phyloP scores from a whole-genome alignment of 2,797 vertebrate genomes.

The Distichodus sexfasciatus region DNA sequence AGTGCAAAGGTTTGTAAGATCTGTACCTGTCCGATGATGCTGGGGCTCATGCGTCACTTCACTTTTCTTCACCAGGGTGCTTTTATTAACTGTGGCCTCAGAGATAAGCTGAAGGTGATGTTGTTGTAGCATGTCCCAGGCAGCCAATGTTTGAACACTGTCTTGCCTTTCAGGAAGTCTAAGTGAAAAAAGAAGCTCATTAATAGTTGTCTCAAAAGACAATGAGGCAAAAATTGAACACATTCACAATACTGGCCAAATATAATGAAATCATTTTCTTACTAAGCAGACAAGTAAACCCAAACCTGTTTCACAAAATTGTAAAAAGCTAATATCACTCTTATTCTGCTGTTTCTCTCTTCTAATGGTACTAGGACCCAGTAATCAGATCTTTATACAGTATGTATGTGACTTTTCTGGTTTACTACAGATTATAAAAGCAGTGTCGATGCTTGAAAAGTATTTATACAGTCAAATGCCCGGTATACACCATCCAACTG shows the following conservation, averaged over 20 bases:
- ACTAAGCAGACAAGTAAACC: no score
- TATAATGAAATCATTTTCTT: background rate
- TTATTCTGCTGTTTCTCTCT: no score
- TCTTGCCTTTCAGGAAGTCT: conserved; percentile 93
- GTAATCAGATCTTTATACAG: no score
- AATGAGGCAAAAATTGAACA: background rate
- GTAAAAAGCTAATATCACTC: no score
- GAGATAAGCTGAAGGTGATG: conserved; percentile 92
- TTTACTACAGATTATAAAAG: no score
- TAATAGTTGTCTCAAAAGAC: background rate
- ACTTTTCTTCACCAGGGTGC: conserved; percentile 76
- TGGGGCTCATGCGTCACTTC: conserved; percentile 81
- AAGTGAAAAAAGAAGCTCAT: background rate
- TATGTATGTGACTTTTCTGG: no score
- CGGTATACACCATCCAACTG: no score
- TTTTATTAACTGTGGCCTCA: conserved; percentile 86
- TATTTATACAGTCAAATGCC: no score
- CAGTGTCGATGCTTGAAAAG: no score
- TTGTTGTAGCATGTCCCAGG: conserved; percentile 91
- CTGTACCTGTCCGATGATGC: conserved; percentile 85
- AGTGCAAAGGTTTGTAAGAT: background rate
- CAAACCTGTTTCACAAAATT: no score
- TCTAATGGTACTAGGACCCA: no score
- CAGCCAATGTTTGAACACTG: conserved; percentile 94
- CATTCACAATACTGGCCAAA: background rate